phyloP scores from a whole-genome alignment of 2,888 invertebrate genomes.

The Rhodophaea formosa region DNA sequence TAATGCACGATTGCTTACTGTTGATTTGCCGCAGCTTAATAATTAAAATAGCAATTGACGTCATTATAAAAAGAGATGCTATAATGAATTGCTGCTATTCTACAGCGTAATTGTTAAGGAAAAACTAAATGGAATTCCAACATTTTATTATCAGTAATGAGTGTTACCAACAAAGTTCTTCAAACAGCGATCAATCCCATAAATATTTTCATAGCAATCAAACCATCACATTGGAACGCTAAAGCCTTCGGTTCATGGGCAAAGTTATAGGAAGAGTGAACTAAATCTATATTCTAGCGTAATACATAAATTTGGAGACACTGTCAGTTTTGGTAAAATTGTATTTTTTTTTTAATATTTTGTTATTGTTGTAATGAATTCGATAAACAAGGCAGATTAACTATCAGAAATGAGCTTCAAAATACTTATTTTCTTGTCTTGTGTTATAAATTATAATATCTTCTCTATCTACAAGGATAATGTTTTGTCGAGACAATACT shows the following conservation, averaged over 20 bases:
- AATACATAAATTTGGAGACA: too few species aligned
- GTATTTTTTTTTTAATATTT: too few species aligned
- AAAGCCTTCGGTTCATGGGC: constrained; percentile 17
- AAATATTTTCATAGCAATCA: constrained; percentile 71
- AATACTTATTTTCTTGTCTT: too few species aligned
- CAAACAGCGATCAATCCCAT: constrained; percentile 53
- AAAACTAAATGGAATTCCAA: constrained; percentile 16
- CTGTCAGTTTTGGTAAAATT: too few species aligned
- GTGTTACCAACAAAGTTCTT: constrained; percentile 31
- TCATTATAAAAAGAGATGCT: not conserved
- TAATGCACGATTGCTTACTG: not conserved
- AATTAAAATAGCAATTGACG: not conserved
- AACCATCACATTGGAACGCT: constrained; percentile 65
- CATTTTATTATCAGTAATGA: constrained; percentile 19
- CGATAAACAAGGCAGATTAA: too few species aligned
- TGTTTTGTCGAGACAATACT: too few species aligned
- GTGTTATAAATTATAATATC: too few species aligned
- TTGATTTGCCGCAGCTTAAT: not conserved
- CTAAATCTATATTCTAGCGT: too few species aligned
- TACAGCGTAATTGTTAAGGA: constrained; percentile 10
- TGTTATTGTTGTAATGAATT: too few species aligned
- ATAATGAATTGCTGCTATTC: constrained; percentile 15
- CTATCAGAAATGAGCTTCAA: too few species aligned
- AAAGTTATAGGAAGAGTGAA: too few species aligned
- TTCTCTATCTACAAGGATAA: too few species aligned